Conservation (phyloP, 1,140 invertebrate species). For the Agrilus planipennis region DNA sequence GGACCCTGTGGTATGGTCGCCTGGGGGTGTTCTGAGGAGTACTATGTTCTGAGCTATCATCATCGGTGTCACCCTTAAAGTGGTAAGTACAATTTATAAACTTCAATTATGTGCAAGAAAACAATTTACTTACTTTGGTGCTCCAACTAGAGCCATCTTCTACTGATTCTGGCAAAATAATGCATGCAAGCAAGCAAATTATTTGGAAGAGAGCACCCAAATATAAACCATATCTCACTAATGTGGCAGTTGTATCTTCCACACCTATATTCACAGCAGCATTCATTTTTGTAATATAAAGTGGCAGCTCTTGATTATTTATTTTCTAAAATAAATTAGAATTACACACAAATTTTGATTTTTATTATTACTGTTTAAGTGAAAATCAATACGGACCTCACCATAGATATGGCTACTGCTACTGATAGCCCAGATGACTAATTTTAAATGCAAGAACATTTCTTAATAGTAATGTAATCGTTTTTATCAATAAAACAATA, state of each 20-base stretch:
- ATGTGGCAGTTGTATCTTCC: conserved; percentile 50
- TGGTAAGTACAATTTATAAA: conserved; percentile 4
- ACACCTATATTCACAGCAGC: conserved; percentile 30
- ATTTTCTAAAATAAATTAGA: too few relatives aligned
- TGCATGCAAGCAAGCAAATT: conserved; percentile 52
- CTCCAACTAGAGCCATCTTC: conserved; percentile 23
- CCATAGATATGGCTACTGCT: too few relatives aligned
- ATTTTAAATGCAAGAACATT: too few relatives aligned
- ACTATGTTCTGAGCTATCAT: conserved; percentile 44
- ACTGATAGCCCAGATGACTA: too few relatives aligned
- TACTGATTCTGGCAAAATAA: conserved; percentile 41
- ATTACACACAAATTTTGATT: too few relatives aligned
- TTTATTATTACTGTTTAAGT: too few relatives aligned
- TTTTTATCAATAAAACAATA: too few relatives aligned
- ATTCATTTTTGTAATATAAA: conserved; percentile 28
- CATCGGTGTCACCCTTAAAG: conserved; percentile 37
- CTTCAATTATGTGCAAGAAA: not conserved
- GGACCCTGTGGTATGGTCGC: conserved; percentile 36
- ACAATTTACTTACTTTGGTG: conserved; percentile 20
- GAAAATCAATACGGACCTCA: too few relatives aligned
- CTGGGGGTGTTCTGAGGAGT: conserved; percentile 44
- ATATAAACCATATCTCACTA: conserved; percentile 53
- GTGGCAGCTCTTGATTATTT: too few relatives aligned
- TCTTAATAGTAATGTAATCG: too few relatives aligned
- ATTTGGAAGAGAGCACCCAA: conserved; percentile 58